These are phyloP conservation scores for Euglossa dilemma DNA, from an alignment of 1,140 invertebrate genomes.

Conservation along the genomic window DNA sequence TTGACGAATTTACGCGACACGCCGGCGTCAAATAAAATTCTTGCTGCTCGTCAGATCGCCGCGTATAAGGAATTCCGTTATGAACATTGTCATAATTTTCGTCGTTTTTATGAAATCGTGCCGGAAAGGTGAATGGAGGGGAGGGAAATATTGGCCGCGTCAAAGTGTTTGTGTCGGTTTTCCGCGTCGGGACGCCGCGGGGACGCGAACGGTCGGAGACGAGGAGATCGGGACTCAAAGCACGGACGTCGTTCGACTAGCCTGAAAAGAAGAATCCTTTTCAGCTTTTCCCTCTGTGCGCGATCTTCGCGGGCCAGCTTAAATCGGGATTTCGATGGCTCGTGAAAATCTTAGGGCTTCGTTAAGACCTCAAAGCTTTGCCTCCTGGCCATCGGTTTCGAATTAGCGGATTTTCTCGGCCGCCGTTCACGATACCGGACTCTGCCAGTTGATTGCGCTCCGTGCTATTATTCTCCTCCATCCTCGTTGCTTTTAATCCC, in stretches of 20 bases:
- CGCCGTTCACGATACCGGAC: constrained; percentile 21
- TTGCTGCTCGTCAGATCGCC: background rate
- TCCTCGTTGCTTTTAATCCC: constrained; percentile 17
- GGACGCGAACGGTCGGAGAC: background rate
- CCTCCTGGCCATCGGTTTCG: constrained; percentile 26
- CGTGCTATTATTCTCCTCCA: constrained; percentile 14
- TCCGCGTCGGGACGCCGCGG: too few relatives aligned
- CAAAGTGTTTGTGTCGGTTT: constrained; percentile 1
- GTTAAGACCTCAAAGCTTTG: constrained; percentile 67
- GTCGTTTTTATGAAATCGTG: constrained; percentile 1
- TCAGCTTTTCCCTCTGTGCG: background rate
- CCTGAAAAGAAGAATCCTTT: constrained; percentile 5
- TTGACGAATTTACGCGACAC: background rate
- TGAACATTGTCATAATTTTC: background rate
- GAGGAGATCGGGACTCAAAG: background rate
- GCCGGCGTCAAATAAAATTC: background rate
- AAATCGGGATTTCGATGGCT: constrained; percentile 53
- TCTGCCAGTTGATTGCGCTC: constrained; percentile 39
- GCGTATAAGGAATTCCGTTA: background rate
- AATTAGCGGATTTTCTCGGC: constrained; percentile 41
- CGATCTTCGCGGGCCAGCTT: constrained; percentile 27
- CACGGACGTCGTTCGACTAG: background rate
- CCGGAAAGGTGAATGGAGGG: background rate
- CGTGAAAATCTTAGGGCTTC: constrained; percentile 58
- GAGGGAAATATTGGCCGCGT: background rate